These are phyloP conservation scores for Falco concolor DNA, from an alignment of 2,797 vertebrate genomes.

Conservation along the genomic window DNA sequence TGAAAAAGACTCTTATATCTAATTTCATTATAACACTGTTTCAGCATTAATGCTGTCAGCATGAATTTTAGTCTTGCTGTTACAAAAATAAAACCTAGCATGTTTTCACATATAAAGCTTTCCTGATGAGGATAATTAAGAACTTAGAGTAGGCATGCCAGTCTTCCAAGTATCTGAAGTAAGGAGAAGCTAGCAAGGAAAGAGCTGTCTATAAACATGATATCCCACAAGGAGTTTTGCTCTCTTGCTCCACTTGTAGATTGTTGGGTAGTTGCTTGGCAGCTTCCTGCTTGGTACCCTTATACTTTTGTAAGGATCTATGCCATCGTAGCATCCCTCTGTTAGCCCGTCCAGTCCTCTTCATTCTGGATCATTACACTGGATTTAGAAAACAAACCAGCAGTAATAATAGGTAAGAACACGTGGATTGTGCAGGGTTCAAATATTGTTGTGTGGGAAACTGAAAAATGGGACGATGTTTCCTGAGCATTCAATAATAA, in stretches of 20 bases:
- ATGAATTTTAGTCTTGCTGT: background rate
- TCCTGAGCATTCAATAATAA: background rate
- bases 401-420: background rate
- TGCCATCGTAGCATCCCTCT: background rate
- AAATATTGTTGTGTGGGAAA: background rate
- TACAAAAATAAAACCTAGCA: background rate
- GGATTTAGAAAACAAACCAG: background rate
- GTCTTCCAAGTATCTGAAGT: background rate
- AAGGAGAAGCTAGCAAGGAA: background rate
- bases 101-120: background rate
- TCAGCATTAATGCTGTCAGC: background rate
- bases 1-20: background rate
- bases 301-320: rapidly evolving
- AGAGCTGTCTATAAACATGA: background rate
- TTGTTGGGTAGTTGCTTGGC: background rate
- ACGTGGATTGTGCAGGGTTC: background rate
- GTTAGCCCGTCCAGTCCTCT: background rate
- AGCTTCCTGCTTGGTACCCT: background rate
- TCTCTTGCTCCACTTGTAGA: background rate
- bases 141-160: background rate
- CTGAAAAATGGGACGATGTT: rapidly evolving
- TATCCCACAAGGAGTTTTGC: background rate
- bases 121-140: background rate
- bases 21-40: background rate
- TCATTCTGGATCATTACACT: background rate